A percentile compares a stretch with the other conserved stretches of the same genome.
These are phyloP conservation scores for Varanus salvator DNA, from an alignment of 2,113 vertebrate genomes.

Conservation along the genomic window DNA sequence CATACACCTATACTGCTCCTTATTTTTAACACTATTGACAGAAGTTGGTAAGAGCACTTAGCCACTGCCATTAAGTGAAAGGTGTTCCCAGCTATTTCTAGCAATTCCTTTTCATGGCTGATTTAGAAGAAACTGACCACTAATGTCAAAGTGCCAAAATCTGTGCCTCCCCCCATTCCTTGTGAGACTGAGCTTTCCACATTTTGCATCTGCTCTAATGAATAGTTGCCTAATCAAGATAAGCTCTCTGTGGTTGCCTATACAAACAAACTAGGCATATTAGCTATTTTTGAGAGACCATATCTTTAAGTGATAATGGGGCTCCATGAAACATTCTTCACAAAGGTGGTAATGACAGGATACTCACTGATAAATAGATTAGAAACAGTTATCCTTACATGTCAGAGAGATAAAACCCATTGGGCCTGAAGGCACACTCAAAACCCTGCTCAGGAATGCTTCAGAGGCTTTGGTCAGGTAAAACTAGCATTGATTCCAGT, in stretches of 20 bases:
- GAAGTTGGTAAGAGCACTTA: background rate
- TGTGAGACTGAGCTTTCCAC: background rate
- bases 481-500: no score
- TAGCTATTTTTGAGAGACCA: background rate
- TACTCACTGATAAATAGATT: background rate
- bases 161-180: no score
- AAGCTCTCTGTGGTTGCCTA: background rate
- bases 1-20: no score
- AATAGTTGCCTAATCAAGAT: background rate
- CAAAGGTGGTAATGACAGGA: background rate
- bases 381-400: background rate
- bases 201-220: background rate
- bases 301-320: background rate
- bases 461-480: no score
- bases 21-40: background rate
- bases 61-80: background rate
- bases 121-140: background rate
- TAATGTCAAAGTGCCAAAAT: no score
- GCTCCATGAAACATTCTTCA: background rate
- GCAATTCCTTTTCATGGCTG: background rate
- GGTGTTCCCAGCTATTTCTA: no score
- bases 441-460: no score
- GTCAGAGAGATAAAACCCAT: no score
- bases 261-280: background rate
- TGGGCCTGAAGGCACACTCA: no score